Evolutionary conservation across 1,140 invertebrate genomes (phyloP).

Genomic region (Acromyrmex heyeri): DNA sequence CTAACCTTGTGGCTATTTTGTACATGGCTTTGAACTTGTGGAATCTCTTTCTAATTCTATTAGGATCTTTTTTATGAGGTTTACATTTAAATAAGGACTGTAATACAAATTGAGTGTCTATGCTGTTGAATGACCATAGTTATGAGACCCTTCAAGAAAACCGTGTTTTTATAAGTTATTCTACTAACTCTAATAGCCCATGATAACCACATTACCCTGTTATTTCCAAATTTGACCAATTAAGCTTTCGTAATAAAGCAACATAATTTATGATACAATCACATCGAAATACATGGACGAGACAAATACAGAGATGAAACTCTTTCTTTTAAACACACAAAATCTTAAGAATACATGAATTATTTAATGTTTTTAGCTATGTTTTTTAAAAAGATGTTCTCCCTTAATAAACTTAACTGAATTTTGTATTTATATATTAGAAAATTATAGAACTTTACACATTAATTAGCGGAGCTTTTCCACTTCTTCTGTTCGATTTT

Average conservation of each 20-base stretch:
- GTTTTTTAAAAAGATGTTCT: slow-evolving; percentile 18
- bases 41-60: slow-evolving; percentile 72
- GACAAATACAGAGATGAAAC: slow-evolving; percentile 22
- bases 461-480: slow-evolving; percentile 3
- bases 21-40: slow-evolving; percentile 72
- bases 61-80: slow-evolving; percentile 48
- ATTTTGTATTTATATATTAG: slow-evolving; percentile 22
- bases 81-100: slow-evolving; percentile 50
- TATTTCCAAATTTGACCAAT: slow-evolving; percentile 45
- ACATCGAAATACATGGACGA: not conserved
- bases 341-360: slow-evolving; percentile 2
- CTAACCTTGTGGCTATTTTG: slow-evolving; percentile 74
- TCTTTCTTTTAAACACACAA: slow-evolving; percentile 2
- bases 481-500: not conserved
- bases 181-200: slow-evolving; percentile 67
- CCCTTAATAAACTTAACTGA: not conserved
- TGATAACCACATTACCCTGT: slow-evolving; percentile 71
- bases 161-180: slow-evolving; percentile 58
- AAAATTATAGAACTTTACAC: not conserved
- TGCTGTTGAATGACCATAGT: slow-evolving; percentile 56
- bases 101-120: slow-evolving; percentile 57
- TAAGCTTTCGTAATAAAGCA: slow-evolving; percentile 42
- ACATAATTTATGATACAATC: slow-evolving; percentile 12
- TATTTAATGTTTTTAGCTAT: not conserved
- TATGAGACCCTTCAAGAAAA: slow-evolving; percentile 46